A percentile compares a stretch with the other conserved stretches of the same genome.
phyloP scores from a whole-genome alignment of 1,140 invertebrate genomes.

The Drosophila teissieri region DNA sequence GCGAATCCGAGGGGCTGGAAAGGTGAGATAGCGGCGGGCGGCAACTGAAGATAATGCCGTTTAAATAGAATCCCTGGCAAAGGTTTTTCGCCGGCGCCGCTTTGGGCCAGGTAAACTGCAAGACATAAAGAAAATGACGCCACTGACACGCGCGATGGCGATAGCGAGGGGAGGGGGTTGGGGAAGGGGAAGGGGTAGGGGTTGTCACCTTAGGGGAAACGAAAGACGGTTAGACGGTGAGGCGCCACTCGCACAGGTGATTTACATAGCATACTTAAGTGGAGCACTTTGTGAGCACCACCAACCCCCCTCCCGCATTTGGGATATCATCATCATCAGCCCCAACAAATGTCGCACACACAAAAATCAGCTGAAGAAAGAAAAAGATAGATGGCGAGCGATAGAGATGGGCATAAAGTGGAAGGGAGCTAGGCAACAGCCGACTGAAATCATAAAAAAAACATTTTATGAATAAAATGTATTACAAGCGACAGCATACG shows the following conservation, averaged over 20 bases:
- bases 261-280: constrained; percentile 83
- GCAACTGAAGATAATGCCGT: constrained; percentile 75
- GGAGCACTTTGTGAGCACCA: constrained; percentile 75
- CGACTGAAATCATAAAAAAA: constrained; percentile 48
- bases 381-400: constrained; percentile 39
- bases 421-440: constrained; percentile 21
- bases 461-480: constrained; percentile 80
- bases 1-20: not conserved
- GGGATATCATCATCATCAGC: constrained; percentile 69
- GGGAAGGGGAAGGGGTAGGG: not conserved
- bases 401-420: not conserved
- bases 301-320: not conserved
- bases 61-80: constrained; percentile 74
- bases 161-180: too few species aligned
- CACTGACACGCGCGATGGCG: constrained; percentile 43
- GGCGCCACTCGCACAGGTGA: constrained; percentile 65
- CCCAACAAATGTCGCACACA: constrained; percentile 64
- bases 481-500: constrained; percentile 78
- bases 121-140: constrained; percentile 76
- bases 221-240: not conserved
- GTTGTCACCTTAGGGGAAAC: not conserved
- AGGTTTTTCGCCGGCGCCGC: constrained; percentile 30
- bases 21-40: constrained; percentile 57
- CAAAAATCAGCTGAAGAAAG: constrained; percentile 23
- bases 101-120: constrained; percentile 66